Evolutionary conservation across 2,797 vertebrate genomes (phyloP).

Genomic region (Bradypus variegatus): DNA sequence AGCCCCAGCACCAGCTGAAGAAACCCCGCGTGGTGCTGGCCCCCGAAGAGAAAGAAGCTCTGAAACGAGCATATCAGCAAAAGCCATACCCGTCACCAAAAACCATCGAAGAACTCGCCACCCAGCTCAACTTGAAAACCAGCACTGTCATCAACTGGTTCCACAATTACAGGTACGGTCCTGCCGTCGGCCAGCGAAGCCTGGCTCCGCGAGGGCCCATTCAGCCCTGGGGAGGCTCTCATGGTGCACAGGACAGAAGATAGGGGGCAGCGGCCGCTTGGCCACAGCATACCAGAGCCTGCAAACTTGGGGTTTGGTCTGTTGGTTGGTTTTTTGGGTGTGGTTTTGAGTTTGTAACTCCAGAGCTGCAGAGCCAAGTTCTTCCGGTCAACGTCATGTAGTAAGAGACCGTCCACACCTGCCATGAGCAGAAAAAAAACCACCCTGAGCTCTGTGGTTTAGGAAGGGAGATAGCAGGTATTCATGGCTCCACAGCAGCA

Average conservation of each 20-base stretch:
- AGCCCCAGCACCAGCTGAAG: conserved; percentile 92
- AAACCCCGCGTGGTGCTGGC: conserved; percentile 95
- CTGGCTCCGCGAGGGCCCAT: rapidly evolving
- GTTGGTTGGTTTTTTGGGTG: not conserved
- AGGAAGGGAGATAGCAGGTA: not conserved
- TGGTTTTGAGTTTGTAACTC: not conserved
- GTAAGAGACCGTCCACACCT: not conserved
- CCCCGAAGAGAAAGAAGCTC: conserved; percentile 91
- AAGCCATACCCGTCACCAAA: conserved; percentile 99
- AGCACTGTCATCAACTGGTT: conserved; percentile 99
- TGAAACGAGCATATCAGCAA: conserved; percentile 97
- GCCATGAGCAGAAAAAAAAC: not conserved
- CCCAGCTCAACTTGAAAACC: conserved; percentile 99
- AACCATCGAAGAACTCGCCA: conserved; percentile 99
- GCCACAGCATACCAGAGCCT: not conserved
- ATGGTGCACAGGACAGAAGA: rapidly evolving
- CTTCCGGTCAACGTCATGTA: not conserved
- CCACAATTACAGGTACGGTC: conserved; percentile 93
- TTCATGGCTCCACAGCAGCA: not conserved
- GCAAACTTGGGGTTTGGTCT: not conserved
- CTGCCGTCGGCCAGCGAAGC: rapidly evolving
- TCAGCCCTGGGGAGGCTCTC: not conserved
- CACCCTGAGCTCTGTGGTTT: not conserved
- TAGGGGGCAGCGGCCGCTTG: not conserved
- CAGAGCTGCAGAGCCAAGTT: not conserved